Evolutionary conservation across 2,888 invertebrate species (phyloP).

Genomic region (Dasysyrphus tricinctus): DNA sequence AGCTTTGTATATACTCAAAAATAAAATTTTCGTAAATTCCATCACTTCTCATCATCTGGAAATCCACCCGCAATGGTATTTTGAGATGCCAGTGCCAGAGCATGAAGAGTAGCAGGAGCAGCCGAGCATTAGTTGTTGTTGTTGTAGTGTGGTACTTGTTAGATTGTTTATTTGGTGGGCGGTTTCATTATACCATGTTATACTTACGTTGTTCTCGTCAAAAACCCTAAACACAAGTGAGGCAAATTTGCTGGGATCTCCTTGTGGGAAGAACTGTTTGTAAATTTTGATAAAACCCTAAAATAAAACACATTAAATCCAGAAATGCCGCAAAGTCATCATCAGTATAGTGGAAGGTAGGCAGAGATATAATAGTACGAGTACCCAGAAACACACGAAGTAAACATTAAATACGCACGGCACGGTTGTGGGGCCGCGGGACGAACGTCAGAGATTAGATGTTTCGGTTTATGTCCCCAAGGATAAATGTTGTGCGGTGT

Average conservation of each 20-base stretch:
- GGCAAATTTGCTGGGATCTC: constrained; percentile 99
- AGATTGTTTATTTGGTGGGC: constrained; percentile 16
- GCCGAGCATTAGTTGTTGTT: neutral
- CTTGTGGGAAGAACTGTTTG: constrained; percentile 99
- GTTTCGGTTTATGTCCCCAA: constrained; percentile 45
- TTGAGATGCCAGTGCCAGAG: neutral
- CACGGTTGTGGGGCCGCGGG: neutral
- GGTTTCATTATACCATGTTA: constrained; percentile 18
- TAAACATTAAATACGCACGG: constrained; percentile 34
- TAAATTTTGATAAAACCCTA: constrained; percentile 99
- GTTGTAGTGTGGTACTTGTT: constrained; percentile 4
- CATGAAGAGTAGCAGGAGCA: neutral
- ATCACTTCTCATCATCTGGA: neutral
- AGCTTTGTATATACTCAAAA: neutral
- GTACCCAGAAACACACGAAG: constrained; percentile 40
- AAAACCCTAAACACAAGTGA: constrained; percentile 99
- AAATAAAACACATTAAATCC: constrained; percentile 56
- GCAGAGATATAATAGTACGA: constrained; percentile 32
- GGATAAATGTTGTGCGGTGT: constrained; percentile 51
- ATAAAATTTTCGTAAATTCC: constrained; percentile 11
- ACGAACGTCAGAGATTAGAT: constrained; percentile 33
- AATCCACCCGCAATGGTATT: constrained; percentile 1
- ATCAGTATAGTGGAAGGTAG: constrained; percentile 15
- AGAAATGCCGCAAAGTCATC: constrained; percentile 43
- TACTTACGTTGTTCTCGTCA: constrained; percentile 98